Conservation (phyloP, 92 coral and sea anemone species). For the Micromussa lordhowensis region DNA sequence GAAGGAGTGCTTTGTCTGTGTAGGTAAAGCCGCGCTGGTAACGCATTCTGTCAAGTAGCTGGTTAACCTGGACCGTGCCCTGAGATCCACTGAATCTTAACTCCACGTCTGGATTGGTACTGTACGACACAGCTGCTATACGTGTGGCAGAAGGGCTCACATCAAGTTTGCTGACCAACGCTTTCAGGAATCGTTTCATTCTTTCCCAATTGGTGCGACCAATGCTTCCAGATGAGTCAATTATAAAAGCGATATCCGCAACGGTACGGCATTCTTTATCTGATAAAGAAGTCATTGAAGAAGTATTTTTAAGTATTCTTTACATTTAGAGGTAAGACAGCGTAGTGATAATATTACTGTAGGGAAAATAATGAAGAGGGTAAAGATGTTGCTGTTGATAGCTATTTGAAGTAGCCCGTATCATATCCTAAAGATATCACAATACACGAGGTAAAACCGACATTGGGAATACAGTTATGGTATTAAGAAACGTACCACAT, state of each 20-base stretch:
- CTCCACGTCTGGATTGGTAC: slow-evolving; percentile 56
- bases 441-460: neutral
- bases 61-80: slow-evolving; percentile 31
- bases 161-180: slow-evolving; percentile 53
- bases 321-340: neutral
- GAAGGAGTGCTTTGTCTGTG: slow-evolving; percentile 73
- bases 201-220: slow-evolving; percentile 68
- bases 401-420: neutral
- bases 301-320: neutral
- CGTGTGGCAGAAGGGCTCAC: slow-evolving; percentile 62
- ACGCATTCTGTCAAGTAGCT: slow-evolving; percentile 50
- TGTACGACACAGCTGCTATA: slow-evolving; percentile 71
- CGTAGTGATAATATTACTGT: neutral
- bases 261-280: slow-evolving; percentile 46
- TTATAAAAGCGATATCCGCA: slow-evolving; percentile 71
- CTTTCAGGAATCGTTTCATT: slow-evolving; percentile 60
- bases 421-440: no score
- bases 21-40: slow-evolving; percentile 70
- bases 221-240: slow-evolving; percentile 82
- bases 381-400: no score
- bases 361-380: neutral
- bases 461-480: neutral
- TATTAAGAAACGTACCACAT: slow-evolving; percentile 57
- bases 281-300: neutral
- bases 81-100: slow-evolving; percentile 48